A percentile compares a stretch with the other conserved stretches of the same genome.
Conservation (phyloP, 2,888 invertebrate species). For the Electrophaes corylata region DNA sequence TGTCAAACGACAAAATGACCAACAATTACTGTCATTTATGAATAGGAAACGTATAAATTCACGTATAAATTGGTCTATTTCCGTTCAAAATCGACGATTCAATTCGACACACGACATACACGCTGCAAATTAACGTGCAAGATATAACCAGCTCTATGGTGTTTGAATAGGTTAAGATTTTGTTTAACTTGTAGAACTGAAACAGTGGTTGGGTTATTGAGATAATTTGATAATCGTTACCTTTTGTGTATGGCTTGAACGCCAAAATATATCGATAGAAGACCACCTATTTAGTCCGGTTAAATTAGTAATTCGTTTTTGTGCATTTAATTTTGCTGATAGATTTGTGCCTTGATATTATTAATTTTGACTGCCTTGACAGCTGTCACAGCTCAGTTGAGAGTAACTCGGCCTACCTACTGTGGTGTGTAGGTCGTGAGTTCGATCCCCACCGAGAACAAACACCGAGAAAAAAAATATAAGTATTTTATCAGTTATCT, state of each 20-base stretch:
- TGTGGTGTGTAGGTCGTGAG: too few relatives aligned
- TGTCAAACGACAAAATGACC: constrained; percentile 37
- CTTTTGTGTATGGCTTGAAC: constrained; percentile 32
- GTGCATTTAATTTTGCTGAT: background rate
- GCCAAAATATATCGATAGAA: constrained; percentile 31
- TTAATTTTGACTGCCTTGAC: too few relatives aligned
- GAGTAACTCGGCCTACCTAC: too few relatives aligned
- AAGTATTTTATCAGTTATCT: too few relatives aligned
- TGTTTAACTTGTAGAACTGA: constrained; percentile 2
- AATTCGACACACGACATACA: constrained; percentile 39
- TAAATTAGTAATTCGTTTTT: background rate
- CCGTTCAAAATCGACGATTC: constrained; percentile 65
- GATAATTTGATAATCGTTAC: constrained; percentile 37
- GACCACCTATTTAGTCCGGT: constrained; percentile 15
- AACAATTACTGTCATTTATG: constrained; percentile 38
- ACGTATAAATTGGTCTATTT: constrained; percentile 76
- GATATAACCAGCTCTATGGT: constrained; percentile 16
- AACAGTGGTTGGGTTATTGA: constrained; percentile 27
- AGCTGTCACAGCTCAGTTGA: too few relatives aligned
- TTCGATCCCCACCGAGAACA: too few relatives aligned
- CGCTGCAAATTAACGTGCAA: constrained; percentile 8
- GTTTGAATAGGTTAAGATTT: constrained; percentile 1
- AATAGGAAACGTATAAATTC: constrained; percentile 53
- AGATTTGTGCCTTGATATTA: background rate
- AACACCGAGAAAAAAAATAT: too few relatives aligned